Evolutionary conservation across 1,140 invertebrate genomes (phyloP).

Genomic region (Zeugodacus cucurbitae): DNA sequence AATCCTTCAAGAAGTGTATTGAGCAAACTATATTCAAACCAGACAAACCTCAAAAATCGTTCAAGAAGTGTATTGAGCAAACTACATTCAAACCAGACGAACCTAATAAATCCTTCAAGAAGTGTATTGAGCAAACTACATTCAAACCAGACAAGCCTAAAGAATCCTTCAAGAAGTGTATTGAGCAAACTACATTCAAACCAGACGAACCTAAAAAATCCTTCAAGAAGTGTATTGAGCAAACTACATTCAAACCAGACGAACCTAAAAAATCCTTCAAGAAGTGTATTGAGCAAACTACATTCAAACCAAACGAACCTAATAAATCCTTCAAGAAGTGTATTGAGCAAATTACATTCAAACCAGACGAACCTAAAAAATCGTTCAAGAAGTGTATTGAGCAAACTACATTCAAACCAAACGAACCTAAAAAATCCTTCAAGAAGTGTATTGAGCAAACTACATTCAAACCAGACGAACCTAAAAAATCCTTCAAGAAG

Average conservation of each 20-base stretch:
- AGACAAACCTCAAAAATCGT: background rate
- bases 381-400: background rate
- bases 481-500: background rate
- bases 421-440: background rate
- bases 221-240: background rate
- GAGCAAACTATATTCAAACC: background rate
- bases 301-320: background rate
- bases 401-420: background rate
- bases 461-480: background rate
- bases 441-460: background rate
- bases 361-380: background rate
- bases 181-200: background rate
- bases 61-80: background rate
- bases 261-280: background rate
- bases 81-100: background rate
- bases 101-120: background rate
- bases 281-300: background rate
- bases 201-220: background rate
- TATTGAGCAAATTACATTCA: background rate
- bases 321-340: background rate
- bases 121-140: background rate
- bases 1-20: background rate
- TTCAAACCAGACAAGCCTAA: background rate
- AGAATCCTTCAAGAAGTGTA: background rate
- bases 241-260: background rate